Evolutionary conservation across 2,888 invertebrate species (phyloP), one percentile per base, ranked within the genome.

Genomic region (Drosophila mulleri): DNA sequence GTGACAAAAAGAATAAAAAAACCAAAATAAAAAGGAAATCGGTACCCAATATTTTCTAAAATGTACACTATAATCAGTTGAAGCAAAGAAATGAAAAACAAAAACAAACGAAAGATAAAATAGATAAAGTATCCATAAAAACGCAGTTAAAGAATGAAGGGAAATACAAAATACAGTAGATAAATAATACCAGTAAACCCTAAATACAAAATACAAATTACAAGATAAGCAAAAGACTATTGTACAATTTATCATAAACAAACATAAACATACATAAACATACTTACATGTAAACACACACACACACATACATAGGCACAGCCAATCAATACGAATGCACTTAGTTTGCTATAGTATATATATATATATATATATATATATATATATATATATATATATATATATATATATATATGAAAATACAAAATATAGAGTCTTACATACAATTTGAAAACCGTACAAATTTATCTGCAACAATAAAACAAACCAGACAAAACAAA

Each of bases 301-400:
- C 59, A 47, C 11, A 37, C 44, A 41, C 41, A 64, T n/a, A 74
- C 39, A 77, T 35, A 58, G 6, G 26, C 48, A 42, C 16, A 50
- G 32, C 35, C 37, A 64, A 23, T 14, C 35, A 35, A 85, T 35
- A 80, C 82, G 61, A 79, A 79, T 87, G 72, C 87, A 88, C 88
- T 72, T 87, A 76, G 77, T 82, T 88, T 85, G 83, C 85, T 88
- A 88, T 85, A 85, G 83, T 67, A 83, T 67, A 82, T 75, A 81
- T 48, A 72, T 74, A 44, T 44, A 14, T 12, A 44, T 74, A 81
- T 63, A 78, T 11, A 32, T 11, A 32, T 32, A 2, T 32, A 32
- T 32, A 32, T 88, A 88, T 85, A 85, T 67, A 83, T 67, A 82
- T 75, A 81, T 48, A 72, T 74, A 44, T 44, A 14, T 12, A 44